phyloP scores from a whole-genome alignment of 2,888 invertebrate species.

The Disparrhopalites patrizii region DNA sequence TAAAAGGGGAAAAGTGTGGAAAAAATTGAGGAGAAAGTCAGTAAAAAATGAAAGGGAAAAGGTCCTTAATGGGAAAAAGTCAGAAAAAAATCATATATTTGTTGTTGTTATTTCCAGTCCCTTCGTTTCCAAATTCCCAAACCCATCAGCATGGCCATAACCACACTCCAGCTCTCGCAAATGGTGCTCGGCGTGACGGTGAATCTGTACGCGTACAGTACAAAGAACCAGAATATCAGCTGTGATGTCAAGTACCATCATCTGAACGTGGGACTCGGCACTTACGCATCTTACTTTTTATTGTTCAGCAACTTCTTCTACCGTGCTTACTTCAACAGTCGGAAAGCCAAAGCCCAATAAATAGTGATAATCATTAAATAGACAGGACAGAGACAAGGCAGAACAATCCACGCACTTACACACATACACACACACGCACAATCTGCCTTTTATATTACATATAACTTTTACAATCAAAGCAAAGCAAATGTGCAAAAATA shows the following conservation, averaged over 20 bases:
- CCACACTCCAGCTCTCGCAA: slow-evolving; percentile 83
- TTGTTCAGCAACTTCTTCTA: slow-evolving; percentile 91
- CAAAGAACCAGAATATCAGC: slow-evolving; percentile 61
- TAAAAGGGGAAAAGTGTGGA: neutral
- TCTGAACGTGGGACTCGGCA: slow-evolving; percentile 78
- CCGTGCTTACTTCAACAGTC: slow-evolving; percentile 68
- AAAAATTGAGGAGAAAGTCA: neutral
- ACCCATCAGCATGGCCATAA: slow-evolving; percentile 83
- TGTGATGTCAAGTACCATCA: slow-evolving; percentile 81
- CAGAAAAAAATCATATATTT: neutral
- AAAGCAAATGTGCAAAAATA: too few species aligned
- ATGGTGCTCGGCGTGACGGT: slow-evolving; percentile 89
- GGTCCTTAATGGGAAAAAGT: neutral
- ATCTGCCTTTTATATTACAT: too few species aligned
- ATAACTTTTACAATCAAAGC: too few species aligned
- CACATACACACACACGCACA: too few species aligned
- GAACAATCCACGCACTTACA: too few species aligned
- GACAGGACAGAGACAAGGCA: neutral
- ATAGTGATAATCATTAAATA: neutral
- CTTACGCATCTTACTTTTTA: slow-evolving; percentile 92
- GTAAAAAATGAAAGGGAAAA: neutral
- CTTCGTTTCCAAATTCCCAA: slow-evolving; percentile 57
- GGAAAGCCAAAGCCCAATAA: too few species aligned
- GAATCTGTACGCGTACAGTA: slow-evolving; percentile 70
- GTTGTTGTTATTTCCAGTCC: slow-evolving; percentile 23